Conservation (phyloP, 2,888 invertebrate species). For the Caenorhabditis imperialis region DNA sequence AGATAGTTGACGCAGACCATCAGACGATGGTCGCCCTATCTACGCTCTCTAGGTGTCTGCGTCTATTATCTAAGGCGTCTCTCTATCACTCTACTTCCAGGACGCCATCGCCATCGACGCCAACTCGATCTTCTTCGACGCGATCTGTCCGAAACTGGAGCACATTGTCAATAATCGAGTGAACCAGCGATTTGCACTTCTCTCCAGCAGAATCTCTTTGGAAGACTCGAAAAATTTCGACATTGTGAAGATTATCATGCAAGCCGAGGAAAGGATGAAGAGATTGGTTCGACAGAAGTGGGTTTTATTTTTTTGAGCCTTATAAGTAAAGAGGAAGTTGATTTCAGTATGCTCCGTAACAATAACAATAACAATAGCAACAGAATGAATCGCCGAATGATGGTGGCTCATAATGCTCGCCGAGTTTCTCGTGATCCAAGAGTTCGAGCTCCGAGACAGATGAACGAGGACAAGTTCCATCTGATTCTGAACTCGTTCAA, state of each 20-base stretch:
- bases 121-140: conserved; percentile 46
- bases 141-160: conserved; percentile 58
- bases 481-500: conserved; percentile 60
- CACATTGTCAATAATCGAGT: conserved; percentile 58
- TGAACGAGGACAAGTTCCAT: conserved; percentile 52
- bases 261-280: conserved; percentile 54
- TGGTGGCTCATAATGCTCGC: conserved; percentile 40
- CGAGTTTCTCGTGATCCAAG: conserved; percentile 21
- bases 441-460: conserved; percentile 14
- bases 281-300: conserved; percentile 49
- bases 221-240: conserved; percentile 70
- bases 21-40: too few relatives aligned
- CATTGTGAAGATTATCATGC: conserved; percentile 67
- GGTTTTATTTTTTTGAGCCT: neutral
- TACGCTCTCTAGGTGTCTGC: too few relatives aligned
- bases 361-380: too few relatives aligned
- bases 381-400: conserved; percentile 30
- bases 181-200: conserved; percentile 71
- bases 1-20: too few relatives aligned
- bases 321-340: neutral
- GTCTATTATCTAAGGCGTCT: too few relatives aligned
- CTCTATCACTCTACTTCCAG: too few relatives aligned
- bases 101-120: conserved; percentile 56
- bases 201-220: conserved; percentile 68
- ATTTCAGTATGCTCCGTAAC: neutral